These are phyloP conservation scores for Clarias magur DNA, from an alignment of 2,113 vertebrate genomes.

Conservation along the genomic window DNA sequence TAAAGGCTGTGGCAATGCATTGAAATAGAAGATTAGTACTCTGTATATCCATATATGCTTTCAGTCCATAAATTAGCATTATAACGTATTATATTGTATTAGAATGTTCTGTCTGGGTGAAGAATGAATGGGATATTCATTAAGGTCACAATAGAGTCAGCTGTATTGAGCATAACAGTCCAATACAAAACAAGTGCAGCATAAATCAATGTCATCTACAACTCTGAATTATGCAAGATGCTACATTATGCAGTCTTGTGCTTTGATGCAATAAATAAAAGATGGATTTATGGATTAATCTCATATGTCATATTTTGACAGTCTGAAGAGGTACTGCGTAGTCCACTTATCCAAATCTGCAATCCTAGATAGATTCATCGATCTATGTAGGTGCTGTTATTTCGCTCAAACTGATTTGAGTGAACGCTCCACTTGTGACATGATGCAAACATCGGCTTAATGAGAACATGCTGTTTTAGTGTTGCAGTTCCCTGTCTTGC, in stretches of 20 bases:
- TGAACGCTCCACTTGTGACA: not conserved
- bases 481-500: constrained; percentile 37
- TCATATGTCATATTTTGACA: not conserved
- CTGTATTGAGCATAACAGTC: not conserved
- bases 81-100: not conserved
- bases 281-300: not conserved
- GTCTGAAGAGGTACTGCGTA: not conserved
- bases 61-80: constrained; percentile 25
- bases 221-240: constrained; percentile 31
- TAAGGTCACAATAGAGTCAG: constrained; percentile 1
- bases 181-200: constrained; percentile 26
- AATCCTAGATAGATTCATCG: too few species aligned
- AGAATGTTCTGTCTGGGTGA: not conserved
- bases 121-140: not conserved
- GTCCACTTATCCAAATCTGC: not conserved
- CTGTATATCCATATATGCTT: constrained; percentile 17
- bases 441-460: constrained; percentile 25
- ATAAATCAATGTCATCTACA: constrained; percentile 6
- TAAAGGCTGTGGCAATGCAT: constrained; percentile 29
- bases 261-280: constrained; percentile 21
- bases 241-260: constrained; percentile 25
- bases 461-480: constrained; percentile 21
- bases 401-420: not conserved
- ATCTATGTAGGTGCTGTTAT: not conserved
- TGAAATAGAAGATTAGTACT: constrained; percentile 31